These are phyloP conservation scores for Stomatorhinus ivindoensis DNA, from an alignment of 2,113 vertebrate genomes.

Conservation along the genomic window DNA sequence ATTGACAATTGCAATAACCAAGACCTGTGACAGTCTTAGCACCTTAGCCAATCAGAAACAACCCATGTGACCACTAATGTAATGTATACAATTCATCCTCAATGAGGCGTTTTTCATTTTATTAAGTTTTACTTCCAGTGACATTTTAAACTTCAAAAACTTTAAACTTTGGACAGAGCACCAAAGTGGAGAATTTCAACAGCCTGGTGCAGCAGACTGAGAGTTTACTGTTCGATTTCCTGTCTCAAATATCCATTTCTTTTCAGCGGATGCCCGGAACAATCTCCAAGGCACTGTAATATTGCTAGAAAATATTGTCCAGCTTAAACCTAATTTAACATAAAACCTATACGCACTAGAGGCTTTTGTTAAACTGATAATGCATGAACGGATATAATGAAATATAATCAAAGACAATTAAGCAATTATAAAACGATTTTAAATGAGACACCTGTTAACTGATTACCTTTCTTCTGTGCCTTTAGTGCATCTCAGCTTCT, in stretches of 20 bases:
- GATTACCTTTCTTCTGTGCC: constrained; percentile 4
- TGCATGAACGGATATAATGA: background rate
- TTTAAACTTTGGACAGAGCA: background rate
- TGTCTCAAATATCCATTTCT: background rate
- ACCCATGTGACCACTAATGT: constrained; percentile 5
- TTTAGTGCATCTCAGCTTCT: background rate
- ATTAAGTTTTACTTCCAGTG: background rate
- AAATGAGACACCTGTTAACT: background rate
- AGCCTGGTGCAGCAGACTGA: background rate
- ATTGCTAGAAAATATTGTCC: background rate
- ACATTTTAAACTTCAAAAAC: constrained; percentile 2
- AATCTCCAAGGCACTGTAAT: background rate
- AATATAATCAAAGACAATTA: background rate
- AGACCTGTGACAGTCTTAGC: background rate
- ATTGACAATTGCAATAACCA: background rate
- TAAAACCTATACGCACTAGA: background rate
- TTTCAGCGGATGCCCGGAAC: background rate
- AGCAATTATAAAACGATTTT: background rate
- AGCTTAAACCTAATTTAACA: background rate
- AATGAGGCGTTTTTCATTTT: background rate
- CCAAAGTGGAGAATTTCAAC: background rate
- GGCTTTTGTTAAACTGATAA: background rate
- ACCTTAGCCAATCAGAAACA: background rate
- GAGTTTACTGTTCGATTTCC: background rate
- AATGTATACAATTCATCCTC: background rate